Evolutionary conservation across 2,797 vertebrate genomes (phyloP).

Genomic region (Acropternis orthonyx): DNA sequence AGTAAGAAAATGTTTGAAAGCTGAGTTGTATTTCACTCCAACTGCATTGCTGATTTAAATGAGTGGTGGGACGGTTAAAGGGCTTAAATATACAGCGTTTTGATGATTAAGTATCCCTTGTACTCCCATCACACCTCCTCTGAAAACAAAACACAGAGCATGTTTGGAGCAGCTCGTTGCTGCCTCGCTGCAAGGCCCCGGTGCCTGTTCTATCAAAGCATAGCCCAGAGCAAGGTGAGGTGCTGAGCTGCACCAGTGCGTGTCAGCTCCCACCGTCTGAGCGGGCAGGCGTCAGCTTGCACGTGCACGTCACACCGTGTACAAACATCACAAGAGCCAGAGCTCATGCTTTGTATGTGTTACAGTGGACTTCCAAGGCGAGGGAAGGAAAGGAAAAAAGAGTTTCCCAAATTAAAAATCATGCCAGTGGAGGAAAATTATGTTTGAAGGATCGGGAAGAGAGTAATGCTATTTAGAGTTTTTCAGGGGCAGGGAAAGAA

Average conservation of each 20-base stretch:
- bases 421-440: background rate
- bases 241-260: background rate
- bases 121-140: constrained; percentile 12
- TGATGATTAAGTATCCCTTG: constrained; percentile 45
- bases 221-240: background rate
- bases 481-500: background rate
- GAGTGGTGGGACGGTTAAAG: background rate
- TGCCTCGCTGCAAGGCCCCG: background rate
- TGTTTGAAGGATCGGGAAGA: background rate
- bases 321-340: background rate
- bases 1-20: constrained; percentile 68
- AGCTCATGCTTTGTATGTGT: background rate
- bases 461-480: background rate
- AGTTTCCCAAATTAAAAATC: background rate
- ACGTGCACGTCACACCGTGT: background rate
- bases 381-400: background rate
- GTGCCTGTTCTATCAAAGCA: background rate
- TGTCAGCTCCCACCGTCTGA: background rate
- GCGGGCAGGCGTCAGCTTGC: background rate
- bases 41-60: constrained; percentile 42
- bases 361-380: background rate
- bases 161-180: background rate
- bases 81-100: constrained; percentile 52
- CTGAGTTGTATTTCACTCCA: constrained; percentile 62
- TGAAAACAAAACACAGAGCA: constrained; percentile 19